Evolutionary conservation across 2,113 vertebrate species (phyloP).

Genomic region (Ploceus nigricollis): DNA sequence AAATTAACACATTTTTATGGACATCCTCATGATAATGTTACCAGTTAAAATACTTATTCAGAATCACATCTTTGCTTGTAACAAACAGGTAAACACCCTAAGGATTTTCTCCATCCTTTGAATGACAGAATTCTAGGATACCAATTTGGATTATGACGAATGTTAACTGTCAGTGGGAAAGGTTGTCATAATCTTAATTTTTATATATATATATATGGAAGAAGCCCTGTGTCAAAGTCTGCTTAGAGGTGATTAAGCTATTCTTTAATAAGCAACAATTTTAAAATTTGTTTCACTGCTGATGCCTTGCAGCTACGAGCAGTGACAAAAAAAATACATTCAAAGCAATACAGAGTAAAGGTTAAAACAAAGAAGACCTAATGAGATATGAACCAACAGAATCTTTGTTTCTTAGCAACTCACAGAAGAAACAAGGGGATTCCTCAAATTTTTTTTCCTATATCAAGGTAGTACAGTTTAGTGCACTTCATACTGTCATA

Average conservation of each 20-base stretch:
- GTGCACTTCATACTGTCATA: slow-evolving; percentile 69
- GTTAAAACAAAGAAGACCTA: slow-evolving; percentile 66
- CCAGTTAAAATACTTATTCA: slow-evolving; percentile 24
- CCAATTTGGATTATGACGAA: background rate
- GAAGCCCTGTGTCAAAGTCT: slow-evolving; percentile 5
- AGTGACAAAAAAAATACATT: slow-evolving; percentile 68
- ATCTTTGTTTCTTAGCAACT: slow-evolving; percentile 67
- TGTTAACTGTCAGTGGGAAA: background rate
- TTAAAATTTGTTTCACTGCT: slow-evolving; percentile 63
- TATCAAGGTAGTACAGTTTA: slow-evolving; percentile 47
- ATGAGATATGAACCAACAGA: slow-evolving; percentile 34
- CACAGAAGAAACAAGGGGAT: slow-evolving; percentile 62
- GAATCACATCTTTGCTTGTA: slow-evolving; percentile 64
- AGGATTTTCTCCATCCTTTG: slow-evolving; percentile 45
- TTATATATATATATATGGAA: background rate
- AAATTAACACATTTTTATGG: slow-evolving; percentile 67
- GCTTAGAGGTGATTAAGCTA: slow-evolving; percentile 57
- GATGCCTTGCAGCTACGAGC: slow-evolving; percentile 67
- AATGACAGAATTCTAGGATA: slow-evolving; percentile 28
- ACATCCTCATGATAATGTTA: slow-evolving; percentile 49
- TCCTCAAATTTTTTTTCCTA: slow-evolving; percentile 52
- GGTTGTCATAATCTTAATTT: slow-evolving; percentile 15
- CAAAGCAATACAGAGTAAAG: slow-evolving; percentile 78
- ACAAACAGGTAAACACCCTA: slow-evolving; percentile 42
- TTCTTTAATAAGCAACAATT: slow-evolving; percentile 64